phyloP scores from a whole-genome alignment of 1,140 invertebrate species.

The honey bee (Apis mellifera) region Amel_HAv3.1 CM009942.2:268501-269000 shows the following conservation, averaged over 20 bases:
- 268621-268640: neutral
- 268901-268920: constrained; percentile 51
- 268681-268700: too few species aligned
- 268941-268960: too few species aligned
- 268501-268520: neutral
- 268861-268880: constrained; percentile 29
- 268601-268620: neutral
- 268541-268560: constrained; percentile 15
- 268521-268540: constrained; percentile 7
- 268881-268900: constrained; percentile 31
- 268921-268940: constrained; percentile 16
- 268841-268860: constrained; percentile 18
- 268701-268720: too few species aligned
- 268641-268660: neutral
- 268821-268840: constrained; percentile 1
- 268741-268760: too few species aligned
- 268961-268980: too few species aligned
- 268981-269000: too few species aligned
- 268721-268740: too few species aligned
- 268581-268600: neutral
- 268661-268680: neutral
- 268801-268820: neutral
- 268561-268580: constrained; percentile 9
- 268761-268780: too few species aligned
- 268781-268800: too few species aligned